Evolutionary conservation across 1,140 invertebrate species (phyloP).

Genomic region (Drosophila lacteicornis): DNA sequence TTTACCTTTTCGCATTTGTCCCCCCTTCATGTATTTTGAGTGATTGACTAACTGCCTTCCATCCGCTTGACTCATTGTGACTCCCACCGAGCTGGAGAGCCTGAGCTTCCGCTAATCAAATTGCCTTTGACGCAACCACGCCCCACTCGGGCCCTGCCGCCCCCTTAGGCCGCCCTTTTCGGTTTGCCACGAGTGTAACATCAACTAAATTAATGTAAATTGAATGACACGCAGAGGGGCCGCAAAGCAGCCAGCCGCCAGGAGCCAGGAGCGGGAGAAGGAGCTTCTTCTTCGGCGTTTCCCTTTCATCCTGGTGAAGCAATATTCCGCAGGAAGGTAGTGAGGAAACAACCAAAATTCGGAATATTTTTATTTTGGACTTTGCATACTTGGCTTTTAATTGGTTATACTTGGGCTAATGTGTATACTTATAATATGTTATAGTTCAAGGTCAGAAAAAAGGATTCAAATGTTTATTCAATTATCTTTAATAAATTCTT

Average conservation of each 20-base stretch:
- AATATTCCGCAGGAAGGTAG: constrained; percentile 1
- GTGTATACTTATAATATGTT: too few relatives aligned
- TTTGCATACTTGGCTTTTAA: neutral
- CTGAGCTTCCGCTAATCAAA: constrained; percentile 62
- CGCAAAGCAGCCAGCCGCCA: constrained; percentile 54
- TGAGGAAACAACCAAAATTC: neutral
- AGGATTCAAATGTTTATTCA: too few relatives aligned
- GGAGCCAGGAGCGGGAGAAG: neutral
- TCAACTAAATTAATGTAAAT: constrained; percentile 80
- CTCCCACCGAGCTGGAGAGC: neutral
- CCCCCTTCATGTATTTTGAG: constrained; percentile 34
- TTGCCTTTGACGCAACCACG: constrained; percentile 58
- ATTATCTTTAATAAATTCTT: too few relatives aligned
- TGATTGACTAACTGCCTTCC: constrained; percentile 61
- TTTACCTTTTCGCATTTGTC: neutral
- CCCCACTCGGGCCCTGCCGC: constrained; percentile 1
- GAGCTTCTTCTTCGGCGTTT: neutral
- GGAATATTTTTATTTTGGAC: neutral
- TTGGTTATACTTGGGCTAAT: too few relatives aligned
- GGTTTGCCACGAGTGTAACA: constrained; percentile 55
- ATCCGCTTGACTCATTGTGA: constrained; percentile 41
- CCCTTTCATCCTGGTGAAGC: constrained; percentile 24
- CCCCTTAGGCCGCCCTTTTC: constrained; percentile 6
- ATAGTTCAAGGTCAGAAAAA: too few relatives aligned
- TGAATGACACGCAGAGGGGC: constrained; percentile 75